Percentiles rank a stretch among this genome's conserved stretches.
Evolutionary conservation across 2,113 vertebrate species (phyloP).

Genomic region (Brachypteracias leptosomus): DNA sequence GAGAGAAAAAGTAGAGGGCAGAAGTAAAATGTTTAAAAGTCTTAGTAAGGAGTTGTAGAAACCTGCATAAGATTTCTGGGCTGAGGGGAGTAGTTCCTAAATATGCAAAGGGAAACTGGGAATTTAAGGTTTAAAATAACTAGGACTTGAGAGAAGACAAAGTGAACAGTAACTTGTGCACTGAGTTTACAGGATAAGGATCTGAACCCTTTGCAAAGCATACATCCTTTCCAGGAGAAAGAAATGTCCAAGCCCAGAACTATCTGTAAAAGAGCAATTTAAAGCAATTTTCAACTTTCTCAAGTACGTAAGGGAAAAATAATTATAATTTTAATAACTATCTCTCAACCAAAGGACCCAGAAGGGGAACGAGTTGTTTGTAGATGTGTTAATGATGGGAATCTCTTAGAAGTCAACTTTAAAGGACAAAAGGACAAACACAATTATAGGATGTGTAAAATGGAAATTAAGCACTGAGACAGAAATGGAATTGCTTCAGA

Average conservation of each 20-base stretch:
- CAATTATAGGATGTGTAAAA: slow-evolving; percentile 48
- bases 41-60: neutral
- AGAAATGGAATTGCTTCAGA: slow-evolving; percentile 1
- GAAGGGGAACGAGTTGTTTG: neutral
- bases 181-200: neutral
- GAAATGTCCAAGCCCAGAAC: neutral
- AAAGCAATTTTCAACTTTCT: neutral
- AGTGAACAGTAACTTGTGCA: neutral
- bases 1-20: neutral
- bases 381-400: slow-evolving; percentile 39
- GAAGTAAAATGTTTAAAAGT: neutral
- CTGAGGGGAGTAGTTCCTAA: neutral
- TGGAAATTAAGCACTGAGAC: slow-evolving; percentile 31
- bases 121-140: neutral
- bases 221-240: neutral
- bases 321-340: neutral
- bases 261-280: neutral
- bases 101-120: neutral
- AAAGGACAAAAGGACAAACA: slow-evolving; percentile 41
- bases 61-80: neutral
- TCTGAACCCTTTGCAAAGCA: neutral
- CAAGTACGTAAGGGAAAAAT: neutral
- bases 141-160: neutral
- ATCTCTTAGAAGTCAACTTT: slow-evolving; percentile 24
- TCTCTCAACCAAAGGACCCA: neutral